Evolutionary conservation across 92 coral and sea anemone genomes (phyloP).

Genomic region (Paramuricea clavata): DNA sequence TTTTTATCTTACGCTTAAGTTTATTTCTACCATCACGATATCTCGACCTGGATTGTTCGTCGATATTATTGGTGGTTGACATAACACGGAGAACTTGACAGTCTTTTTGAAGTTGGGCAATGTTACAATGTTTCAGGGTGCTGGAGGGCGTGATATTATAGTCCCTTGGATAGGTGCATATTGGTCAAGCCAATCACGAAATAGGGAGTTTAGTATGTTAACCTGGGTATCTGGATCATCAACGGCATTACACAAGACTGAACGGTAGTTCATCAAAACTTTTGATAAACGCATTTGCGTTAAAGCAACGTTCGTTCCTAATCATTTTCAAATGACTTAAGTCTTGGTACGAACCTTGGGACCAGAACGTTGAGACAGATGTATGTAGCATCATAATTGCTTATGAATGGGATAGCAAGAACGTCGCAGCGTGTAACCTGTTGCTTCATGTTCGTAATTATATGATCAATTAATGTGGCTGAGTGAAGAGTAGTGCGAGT

Average conservation of each 20-base stretch:
- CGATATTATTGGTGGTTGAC: too few species aligned
- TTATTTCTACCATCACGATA: slow-evolving; percentile 4
- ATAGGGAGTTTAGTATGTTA: too few species aligned
- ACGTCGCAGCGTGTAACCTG: slow-evolving; percentile 51
- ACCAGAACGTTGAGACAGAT: slow-evolving; percentile 26
- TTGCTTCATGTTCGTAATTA: background rate
- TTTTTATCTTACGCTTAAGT: too few species aligned
- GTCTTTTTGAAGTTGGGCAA: too few species aligned
- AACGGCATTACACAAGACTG: slow-evolving; percentile 28
- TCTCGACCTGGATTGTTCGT: background rate
- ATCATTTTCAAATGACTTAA: slow-evolving; percentile 45
- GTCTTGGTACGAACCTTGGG: slow-evolving; percentile 23
- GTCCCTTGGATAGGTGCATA: slow-evolving; percentile 39
- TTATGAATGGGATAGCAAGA: slow-evolving; percentile 37
- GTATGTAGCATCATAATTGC: slow-evolving; percentile 50
- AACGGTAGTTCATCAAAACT: slow-evolving; percentile 42
- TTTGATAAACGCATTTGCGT: slow-evolving; percentile 7
- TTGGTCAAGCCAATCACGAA: too few species aligned
- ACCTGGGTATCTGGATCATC: slow-evolving; percentile 37
- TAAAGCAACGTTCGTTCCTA: slow-evolving; percentile 31
- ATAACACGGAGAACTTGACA: too few species aligned
- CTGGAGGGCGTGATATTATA: slow-evolving; percentile 48
- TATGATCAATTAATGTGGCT: slow-evolving; percentile 51
- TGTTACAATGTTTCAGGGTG: slow-evolving; percentile 44
- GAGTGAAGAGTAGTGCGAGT: slow-evolving; percentile 37